Evolutionary conservation across 2,113 vertebrate species (phyloP), one percentile per base, ranked within the genome.

Genomic region (Athene noctua): DNA sequence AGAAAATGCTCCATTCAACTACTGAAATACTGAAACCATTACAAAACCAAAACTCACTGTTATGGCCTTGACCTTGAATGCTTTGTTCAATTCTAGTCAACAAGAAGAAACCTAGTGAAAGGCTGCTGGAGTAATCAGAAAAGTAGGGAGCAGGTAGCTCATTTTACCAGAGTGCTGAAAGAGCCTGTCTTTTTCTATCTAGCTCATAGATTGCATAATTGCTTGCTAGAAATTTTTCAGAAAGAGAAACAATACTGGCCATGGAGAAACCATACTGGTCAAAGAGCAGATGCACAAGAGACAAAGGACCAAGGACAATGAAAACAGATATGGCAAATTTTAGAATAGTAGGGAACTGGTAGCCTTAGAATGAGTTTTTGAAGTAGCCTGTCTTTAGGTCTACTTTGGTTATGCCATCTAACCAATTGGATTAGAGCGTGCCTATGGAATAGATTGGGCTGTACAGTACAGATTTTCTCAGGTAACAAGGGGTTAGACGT

Each of bases 371-470:
- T 14, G 36, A 57, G 11, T 38, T 82, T 92, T 38, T 65, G 40
- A 51, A 62, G 15, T 3, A 71, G 8, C 15, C 9, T 68, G 80
- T 88, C 15, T 47, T 84, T 38, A 85, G 29, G 22, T 40, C 27
- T 78, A 3, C 72, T 78, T 73, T 5, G 3, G 6, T 26, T 22
- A 5, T 58, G 26, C 16, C 6, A 8, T 55, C 54, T 80, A 57
- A 61, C 2, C 13, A 36, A 27, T 57, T 38, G 75, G 22, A 11
- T 21, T 19, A 65, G n/a, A 66, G 14, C 40, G 1, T 0, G 0
- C 49, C 57, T 72, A 15, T 51, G 15, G 38, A 86, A 66, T 17
- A 6, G 16, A 38, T 16, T 29, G 26, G 32, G 6, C 40, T 79
- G 15, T 51, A 47, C 1, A 0, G 9, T 51, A 66, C 16, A 44